Evolutionary conservation across 92 coral and sea anemone species (phyloP), one percentile per base, ranked within the genome.

Genomic region (Phenganax subtilis): DNA sequence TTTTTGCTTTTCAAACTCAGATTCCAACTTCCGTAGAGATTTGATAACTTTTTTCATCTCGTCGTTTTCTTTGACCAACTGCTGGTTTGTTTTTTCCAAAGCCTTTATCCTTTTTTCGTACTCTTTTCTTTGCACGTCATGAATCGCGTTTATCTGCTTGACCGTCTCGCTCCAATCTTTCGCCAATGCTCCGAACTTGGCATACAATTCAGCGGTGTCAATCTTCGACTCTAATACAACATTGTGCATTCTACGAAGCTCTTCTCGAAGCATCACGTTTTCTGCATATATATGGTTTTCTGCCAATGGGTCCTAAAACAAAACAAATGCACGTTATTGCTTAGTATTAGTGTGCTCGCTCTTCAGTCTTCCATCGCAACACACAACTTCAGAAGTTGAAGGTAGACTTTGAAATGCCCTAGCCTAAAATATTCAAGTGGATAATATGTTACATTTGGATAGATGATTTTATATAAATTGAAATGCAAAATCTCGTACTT

Each of bases 181-280:
- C 12, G 80, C 63, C 30, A 75, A 57, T 20, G 55, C 9, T 12
- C 80, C 80, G 56, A 75, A 75, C 3, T 51, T 9, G 3, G 37
- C 7, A 17, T 11, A 75, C 66, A 75, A 55, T 15, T 75, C 80
- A 31, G 80, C 80, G 25, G 68, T 76, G 6, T 76, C 81, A 29
- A 76, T 9, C 57, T 76, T 76, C 68, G 81, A 76, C 54, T 76
- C 25, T 30, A 3, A 55, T 2, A 76, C 16, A 10, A 20, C 81
- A 20, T 20, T 14, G 31, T 56, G 54, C 69, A 76, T 31, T 58
- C 60, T 76, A 4, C 69, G 52, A 28, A 76, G 53, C 44, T 76
- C 57, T 8, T 27, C 52, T 6, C 81, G 81, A 12, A 76, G 71
- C 3, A 11, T 0, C 12, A 30, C 16, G 16, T 76, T 76, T 51